Percentiles rank a stretch among this genome's conserved stretches.
These are phyloP conservation scores for Sussaba pulchella DNA, from an alignment of 2,888 invertebrate species.

Conservation along the genomic window DNA sequence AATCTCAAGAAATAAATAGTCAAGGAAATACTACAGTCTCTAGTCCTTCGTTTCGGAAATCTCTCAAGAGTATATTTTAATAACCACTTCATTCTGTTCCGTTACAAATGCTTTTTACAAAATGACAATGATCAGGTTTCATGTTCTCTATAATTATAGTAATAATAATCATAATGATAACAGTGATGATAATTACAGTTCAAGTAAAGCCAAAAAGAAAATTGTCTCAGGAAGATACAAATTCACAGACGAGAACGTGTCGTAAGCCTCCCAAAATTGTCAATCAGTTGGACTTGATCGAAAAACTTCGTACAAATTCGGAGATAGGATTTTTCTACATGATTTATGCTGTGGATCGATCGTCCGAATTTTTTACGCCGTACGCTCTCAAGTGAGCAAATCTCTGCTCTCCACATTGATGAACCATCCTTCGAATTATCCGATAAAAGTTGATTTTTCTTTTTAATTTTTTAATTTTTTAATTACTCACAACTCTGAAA, in stretches of 20 bases:
- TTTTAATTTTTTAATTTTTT: too few species aligned
- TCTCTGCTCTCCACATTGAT: not conserved
- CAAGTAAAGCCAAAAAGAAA: slow-evolving; percentile 49
- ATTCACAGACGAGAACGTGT: not conserved
- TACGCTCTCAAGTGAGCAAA: slow-evolving; percentile 89
- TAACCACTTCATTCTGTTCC: not conserved
- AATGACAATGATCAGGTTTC: not conserved
- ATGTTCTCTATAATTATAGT: not conserved
- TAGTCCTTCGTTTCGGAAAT: slow-evolving; percentile 44
- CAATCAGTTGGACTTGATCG: slow-evolving; percentile 83
- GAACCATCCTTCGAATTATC: not conserved
- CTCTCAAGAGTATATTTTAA: slow-evolving; percentile 60
- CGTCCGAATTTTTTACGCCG: slow-evolving; percentile 90
- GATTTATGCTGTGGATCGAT: slow-evolving; percentile 90
- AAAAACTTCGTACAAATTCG: slow-evolving; percentile 85
- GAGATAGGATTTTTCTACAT: slow-evolving; percentile 91
- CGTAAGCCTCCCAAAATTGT: slow-evolving; percentile 72
- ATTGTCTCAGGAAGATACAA: slow-evolving; percentile 8
- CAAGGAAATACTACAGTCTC: not conserved
- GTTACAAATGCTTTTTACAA: not conserved
- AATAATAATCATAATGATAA: not conserved
- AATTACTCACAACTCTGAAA: too few species aligned
- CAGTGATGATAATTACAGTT: slow-evolving; percentile 27
- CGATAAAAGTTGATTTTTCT: slow-evolving; percentile 7
- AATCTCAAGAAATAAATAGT: slow-evolving; percentile 45